A percentile compares a stretch with the other conserved stretches of the same genome.
Conservation (phyloP, 2,113 vertebrate genomes). For the Nycticorax nycticorax region DNA sequence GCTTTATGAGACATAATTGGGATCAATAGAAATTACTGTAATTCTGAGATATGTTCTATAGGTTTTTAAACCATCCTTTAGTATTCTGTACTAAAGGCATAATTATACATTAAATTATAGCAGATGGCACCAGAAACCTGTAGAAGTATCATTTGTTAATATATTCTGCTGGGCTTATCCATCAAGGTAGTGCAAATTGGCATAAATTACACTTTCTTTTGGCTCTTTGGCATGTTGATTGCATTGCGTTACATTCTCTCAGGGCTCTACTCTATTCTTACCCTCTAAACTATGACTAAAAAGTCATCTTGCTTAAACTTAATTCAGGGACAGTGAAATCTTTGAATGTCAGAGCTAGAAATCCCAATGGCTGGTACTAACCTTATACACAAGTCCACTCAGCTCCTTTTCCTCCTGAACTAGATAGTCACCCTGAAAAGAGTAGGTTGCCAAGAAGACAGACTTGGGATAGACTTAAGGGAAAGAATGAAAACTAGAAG, state of each 20-base stretch:
- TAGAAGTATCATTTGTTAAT: conserved; percentile 37
- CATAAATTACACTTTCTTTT: conserved; percentile 37
- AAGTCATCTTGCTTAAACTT: neutral
- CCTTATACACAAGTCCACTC: neutral
- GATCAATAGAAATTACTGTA: conserved; percentile 35
- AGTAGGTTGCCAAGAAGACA: neutral
- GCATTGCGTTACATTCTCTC: neutral
- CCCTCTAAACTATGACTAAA: neutral
- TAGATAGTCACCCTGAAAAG: neutral
- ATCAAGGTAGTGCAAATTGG: conserved; percentile 41
- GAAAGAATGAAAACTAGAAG: neutral
- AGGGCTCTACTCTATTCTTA: neutral
- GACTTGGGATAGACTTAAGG: neutral
- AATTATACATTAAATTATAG: conserved; percentile 43
- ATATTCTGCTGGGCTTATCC: conserved; percentile 25
- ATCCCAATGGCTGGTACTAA: neutral
- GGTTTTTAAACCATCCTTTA: conserved; percentile 18
- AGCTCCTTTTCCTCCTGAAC: neutral
- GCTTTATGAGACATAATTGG: conserved; percentile 8
- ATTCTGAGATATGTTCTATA: neutral
- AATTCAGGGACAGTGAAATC: neutral
- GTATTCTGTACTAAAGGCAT: conserved; percentile 8
- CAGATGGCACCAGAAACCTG: conserved; percentile 30
- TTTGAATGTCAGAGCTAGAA: neutral
- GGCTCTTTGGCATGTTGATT: conserved; percentile 13